These are phyloP conservation scores for Lochmaea capreae DNA, from an alignment of 2,888 invertebrate species.

Conservation along the genomic window DNA sequence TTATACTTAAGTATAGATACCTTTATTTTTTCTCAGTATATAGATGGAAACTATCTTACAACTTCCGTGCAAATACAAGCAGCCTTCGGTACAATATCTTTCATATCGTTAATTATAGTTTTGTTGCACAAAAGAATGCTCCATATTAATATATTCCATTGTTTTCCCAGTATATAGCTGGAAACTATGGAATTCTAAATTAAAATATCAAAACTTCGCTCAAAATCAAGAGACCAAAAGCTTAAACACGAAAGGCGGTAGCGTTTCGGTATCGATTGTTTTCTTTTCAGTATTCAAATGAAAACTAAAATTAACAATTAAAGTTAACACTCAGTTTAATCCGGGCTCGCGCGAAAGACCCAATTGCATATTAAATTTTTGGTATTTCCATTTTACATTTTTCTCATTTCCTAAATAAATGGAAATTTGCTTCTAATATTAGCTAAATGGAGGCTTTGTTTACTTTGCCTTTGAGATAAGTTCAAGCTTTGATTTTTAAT, in stretches of 20 bases:
- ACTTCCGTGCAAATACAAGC: too few species aligned
- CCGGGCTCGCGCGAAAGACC: conserved; percentile 47
- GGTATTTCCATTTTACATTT: conserved; percentile 49
- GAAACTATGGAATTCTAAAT: conserved; percentile 7
- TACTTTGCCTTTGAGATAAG: conserved; percentile 37
- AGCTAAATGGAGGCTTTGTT: conserved; percentile 48
- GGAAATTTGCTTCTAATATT: conserved; percentile 51
- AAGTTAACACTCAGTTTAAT: conserved; percentile 46
- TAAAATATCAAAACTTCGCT: conserved; percentile 30
- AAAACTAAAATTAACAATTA: conserved; percentile 54
- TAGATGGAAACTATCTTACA: too few species aligned
- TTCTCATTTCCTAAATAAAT: conserved; percentile 52
- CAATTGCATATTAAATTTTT: conserved; percentile 53
- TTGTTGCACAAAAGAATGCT: neutral
- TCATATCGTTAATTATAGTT: too few species aligned
- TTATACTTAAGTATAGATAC: too few species aligned
- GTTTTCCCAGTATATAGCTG: neutral
- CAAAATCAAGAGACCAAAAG: conserved; percentile 15
- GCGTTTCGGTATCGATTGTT: conserved; percentile 47
- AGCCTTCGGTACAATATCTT: too few species aligned
- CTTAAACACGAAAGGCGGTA: conserved; percentile 6
- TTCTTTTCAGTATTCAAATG: conserved; percentile 50
- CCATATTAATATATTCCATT: neutral
- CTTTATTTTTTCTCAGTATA: too few species aligned
- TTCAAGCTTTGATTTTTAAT: conserved; percentile 34